These are phyloP conservation scores for Cynoglossus semilaevis DNA, from an alignment of 2,113 vertebrate species.

Conservation along the genomic window DNA sequence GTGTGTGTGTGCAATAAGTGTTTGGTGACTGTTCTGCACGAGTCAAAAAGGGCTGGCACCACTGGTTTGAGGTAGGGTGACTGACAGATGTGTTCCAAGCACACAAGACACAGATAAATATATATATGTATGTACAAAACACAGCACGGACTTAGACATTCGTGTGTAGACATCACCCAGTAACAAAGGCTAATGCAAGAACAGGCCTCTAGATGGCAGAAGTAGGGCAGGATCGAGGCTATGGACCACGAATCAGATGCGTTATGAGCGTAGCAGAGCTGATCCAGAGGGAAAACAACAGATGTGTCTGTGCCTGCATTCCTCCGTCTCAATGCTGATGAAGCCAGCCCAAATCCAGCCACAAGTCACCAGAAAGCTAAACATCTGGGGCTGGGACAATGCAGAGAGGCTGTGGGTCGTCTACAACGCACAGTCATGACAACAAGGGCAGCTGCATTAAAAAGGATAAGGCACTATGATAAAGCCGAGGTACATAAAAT, in stretches of 20 bases:
- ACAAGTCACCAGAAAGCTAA: conserved; percentile 64
- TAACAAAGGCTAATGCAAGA: conserved; percentile 60
- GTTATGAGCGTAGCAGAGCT: conserved; percentile 45
- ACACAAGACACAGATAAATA: conserved; percentile 20
- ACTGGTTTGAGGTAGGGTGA: conserved; percentile 81
- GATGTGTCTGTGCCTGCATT: conserved; percentile 42
- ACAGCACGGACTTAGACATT: conserved; percentile 23
- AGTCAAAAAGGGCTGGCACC: conserved; percentile 73
- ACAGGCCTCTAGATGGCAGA: conserved; percentile 61
- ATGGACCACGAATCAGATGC: conserved; percentile 52
- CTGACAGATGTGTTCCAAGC: conserved; percentile 69
- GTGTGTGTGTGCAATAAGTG: conserved; percentile 67
- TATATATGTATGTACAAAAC: conserved; percentile 1
- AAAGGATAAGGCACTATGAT: conserved; percentile 83
- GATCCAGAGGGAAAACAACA: conserved; percentile 48
- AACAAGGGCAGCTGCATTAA: conserved; percentile 73
- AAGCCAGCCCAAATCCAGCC: conserved; percentile 71
- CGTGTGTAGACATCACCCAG: conserved; percentile 24
- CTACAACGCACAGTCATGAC: conserved; percentile 58
- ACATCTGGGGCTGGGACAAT: conserved; percentile 55
- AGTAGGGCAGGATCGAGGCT: conserved; percentile 62
- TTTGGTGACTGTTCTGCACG: conserved; percentile 70
- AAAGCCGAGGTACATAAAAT: conserved; percentile 84
- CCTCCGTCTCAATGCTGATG: conserved; percentile 54
- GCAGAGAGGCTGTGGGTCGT: conserved; percentile 48